phyloP scores from a whole-genome alignment of 2,797 vertebrate species.

The Tragelaphus eurycerus region DNA sequence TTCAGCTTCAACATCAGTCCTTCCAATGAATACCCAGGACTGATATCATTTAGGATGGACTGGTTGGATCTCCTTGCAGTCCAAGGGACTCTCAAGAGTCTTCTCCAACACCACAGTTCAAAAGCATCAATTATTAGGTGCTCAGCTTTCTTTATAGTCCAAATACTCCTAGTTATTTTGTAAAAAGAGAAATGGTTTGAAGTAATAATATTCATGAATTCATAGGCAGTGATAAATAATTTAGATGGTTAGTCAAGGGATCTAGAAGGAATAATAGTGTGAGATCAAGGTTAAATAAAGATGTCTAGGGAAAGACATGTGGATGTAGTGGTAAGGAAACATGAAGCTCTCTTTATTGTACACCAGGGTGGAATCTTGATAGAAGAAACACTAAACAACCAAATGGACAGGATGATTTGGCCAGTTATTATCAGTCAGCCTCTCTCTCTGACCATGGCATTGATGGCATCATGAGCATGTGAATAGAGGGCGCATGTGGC shows the following conservation, averaged over 20 bases:
- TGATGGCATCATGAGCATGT: background rate
- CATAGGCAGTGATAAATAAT: background rate
- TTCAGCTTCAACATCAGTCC: background rate
- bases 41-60: background rate
- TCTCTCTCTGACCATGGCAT: background rate
- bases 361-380: background rate
- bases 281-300: background rate
- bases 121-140: fast-evolving
- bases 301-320: background rate
- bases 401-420: background rate
- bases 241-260: background rate
- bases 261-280: background rate
- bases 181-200: background rate
- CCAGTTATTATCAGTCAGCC: background rate
- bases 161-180: background rate
- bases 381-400: background rate
- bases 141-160: background rate
- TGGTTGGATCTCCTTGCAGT: background rate
- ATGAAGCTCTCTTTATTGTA: background rate
- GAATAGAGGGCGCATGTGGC: background rate
- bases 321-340: background rate
- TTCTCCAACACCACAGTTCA: background rate
- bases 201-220: background rate
- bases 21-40: background rate
- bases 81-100: background rate